phyloP scores from a whole-genome alignment of 2,888 invertebrate species.

The Aspidiotus destructor region DNA sequence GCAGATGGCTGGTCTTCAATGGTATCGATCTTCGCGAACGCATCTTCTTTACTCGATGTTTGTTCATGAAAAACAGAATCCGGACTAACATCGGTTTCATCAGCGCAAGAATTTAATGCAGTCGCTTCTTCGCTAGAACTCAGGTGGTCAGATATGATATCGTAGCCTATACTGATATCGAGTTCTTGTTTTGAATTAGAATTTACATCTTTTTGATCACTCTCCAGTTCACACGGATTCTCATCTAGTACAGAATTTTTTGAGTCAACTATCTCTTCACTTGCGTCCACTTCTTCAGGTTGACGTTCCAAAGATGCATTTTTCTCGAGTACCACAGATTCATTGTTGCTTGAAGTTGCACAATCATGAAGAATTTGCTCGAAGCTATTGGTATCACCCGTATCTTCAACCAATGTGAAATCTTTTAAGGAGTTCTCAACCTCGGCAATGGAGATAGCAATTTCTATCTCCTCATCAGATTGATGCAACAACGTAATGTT shows the following conservation, averaged over 20 bases:
- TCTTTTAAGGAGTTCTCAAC: no score
- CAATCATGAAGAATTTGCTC: no score
- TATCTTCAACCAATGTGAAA: no score
- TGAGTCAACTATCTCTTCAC: background rate
- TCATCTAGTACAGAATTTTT: background rate
- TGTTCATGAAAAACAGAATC: background rate
- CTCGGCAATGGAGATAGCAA: no score
- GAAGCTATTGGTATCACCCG: no score
- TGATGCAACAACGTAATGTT: no score
- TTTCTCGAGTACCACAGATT: no score
- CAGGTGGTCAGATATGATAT: conserved; percentile 6
- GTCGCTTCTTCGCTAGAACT: conserved; percentile 7
- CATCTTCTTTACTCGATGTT: background rate
- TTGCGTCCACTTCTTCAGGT: background rate
- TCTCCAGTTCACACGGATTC: no score
- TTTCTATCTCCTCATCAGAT: no score
- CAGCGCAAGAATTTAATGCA: background rate
- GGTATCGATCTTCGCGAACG: background rate
- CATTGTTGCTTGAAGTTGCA: no score
- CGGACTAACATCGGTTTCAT: background rate
- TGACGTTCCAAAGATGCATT: background rate
- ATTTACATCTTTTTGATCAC: background rate
- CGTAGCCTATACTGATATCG: conserved; percentile 3
- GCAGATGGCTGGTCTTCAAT: background rate
- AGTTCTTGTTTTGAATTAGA: background rate